Conservation (phyloP, 1,140 invertebrate genomes). For the Tetragnatha versicolor region DNA sequence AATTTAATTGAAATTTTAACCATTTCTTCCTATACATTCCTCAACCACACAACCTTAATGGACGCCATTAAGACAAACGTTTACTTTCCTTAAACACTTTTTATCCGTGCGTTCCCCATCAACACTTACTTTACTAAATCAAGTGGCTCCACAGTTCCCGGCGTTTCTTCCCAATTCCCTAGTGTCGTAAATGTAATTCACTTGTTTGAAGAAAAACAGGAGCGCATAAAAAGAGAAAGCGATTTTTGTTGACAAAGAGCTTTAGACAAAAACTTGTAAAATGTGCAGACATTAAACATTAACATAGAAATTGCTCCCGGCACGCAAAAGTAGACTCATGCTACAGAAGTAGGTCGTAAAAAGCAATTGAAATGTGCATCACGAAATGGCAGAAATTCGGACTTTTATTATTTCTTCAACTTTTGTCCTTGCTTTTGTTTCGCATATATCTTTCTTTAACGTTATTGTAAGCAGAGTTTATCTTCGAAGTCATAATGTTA, state of each 20-base stretch:
- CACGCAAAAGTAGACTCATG: conserved; percentile 1
- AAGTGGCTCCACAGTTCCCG: too few species aligned
- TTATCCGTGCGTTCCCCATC: too few species aligned
- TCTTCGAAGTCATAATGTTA: background rate
- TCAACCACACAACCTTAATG: too few species aligned
- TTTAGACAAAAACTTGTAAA: conserved; percentile 34
- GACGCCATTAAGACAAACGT: too few species aligned
- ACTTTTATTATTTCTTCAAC: conserved; percentile 8
- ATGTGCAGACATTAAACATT: conserved; percentile 17
- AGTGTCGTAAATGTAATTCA: background rate
- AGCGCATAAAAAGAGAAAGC: too few species aligned
- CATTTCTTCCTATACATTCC: too few species aligned
- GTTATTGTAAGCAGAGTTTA: too few species aligned
- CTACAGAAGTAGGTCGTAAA: background rate
- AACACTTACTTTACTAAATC: too few species aligned
- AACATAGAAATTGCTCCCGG: conserved; percentile 15
- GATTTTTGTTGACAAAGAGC: conserved; percentile 28
- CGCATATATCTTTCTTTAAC: background rate
- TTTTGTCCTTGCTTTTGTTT: too few species aligned
- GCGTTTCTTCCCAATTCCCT: too few species aligned
- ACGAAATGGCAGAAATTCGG: conserved; percentile 18
- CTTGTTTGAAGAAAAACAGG: conserved; percentile 20
- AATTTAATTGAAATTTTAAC: too few species aligned
- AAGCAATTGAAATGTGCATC: conserved; percentile 36
- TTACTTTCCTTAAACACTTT: too few species aligned